Evolutionary conservation across 2,113 vertebrate genomes (phyloP), one percentile per base, ranked within the genome.

Genomic region (Pogonocichla stellata): DNA sequence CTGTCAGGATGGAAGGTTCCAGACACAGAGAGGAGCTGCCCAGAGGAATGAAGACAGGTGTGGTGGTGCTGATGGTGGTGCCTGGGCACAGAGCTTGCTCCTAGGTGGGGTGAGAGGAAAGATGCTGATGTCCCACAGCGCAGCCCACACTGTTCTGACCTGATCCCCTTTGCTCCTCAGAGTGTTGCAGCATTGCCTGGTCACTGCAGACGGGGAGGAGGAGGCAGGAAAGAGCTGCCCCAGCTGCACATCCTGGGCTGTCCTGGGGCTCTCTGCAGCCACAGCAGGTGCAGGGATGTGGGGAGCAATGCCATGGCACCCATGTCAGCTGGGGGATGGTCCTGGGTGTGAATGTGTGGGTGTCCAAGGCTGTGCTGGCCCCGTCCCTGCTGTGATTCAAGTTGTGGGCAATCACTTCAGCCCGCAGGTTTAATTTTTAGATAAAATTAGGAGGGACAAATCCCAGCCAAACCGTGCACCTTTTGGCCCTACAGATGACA

Each of bases 171-270:
- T 36, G 15, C 56, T 9, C 4, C 13, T 9, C 8, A 1, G 4
- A 2, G 9, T 8, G 26, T 3, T 1, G 9, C 11, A 2, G 6
- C 6, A 2, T 4, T 31, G 12, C 12, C 72, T 26, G 16, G 14
- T 19, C 5, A 4, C 20, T 31, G 42, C 14, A 17, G 45, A 16
- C 0, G 13, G 12, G 40, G 18, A 4, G 20, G 36, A 15, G 18
- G 48, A 53, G 51, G 38, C 15, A 18, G 48, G 20, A 28, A 7
- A 36, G 7, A 2, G 15, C 60, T 26, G 12, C 26, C 14, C 29
- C 51, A 34, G 48, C 28, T 26, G 75, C 14, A 1, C 5, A 1
- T 28, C n/a, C 20, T 1, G 2, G 26, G 53, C 51, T 29, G 18
- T 10, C 24, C 9, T 8, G 0, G 47, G 17, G 23, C 33, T 60